Evolutionary conservation across 2,888 invertebrate genomes (phyloP).

Genomic region (Oligia strigilis): DNA sequence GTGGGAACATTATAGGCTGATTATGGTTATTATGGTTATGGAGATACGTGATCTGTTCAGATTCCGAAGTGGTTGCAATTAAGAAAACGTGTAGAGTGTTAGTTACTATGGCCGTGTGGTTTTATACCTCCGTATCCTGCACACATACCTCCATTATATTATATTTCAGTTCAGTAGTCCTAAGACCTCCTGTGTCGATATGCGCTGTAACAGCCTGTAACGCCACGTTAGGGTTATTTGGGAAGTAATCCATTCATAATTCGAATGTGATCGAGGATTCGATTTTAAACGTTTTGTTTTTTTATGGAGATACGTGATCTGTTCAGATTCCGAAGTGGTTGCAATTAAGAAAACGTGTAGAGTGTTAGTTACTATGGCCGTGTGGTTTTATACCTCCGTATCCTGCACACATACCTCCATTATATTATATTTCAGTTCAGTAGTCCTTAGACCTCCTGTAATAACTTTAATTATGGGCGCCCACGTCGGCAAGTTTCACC

Average conservation of each 20-base stretch:
- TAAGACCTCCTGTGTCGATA: conserved; percentile 33
- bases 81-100: background rate
- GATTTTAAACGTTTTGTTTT: conserved; percentile 30
- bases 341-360: background rate
- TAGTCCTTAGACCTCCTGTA: background rate
- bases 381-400: background rate
- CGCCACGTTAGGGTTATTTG: conserved; percentile 53
- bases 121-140: background rate
- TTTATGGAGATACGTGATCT: conserved; percentile 35
- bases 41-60: conserved; percentile 33
- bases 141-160: background rate
- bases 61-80: conserved; percentile 1
- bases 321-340: conserved; percentile 7
- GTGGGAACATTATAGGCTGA: too few species aligned
- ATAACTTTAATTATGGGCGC: background rate
- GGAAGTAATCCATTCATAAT: conserved; percentile 59
- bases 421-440: background rate
- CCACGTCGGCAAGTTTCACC: background rate
- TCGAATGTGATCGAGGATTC: conserved; percentile 52
- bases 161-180: background rate
- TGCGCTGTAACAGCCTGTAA: conserved; percentile 35
- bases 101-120: background rate
- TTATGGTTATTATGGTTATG: too few species aligned
- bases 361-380: background rate
- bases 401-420: background rate